These are phyloP conservation scores for Miniopterus natalensis DNA, from an alignment of 2,113 vertebrate species.

Conservation along the genomic window DNA sequence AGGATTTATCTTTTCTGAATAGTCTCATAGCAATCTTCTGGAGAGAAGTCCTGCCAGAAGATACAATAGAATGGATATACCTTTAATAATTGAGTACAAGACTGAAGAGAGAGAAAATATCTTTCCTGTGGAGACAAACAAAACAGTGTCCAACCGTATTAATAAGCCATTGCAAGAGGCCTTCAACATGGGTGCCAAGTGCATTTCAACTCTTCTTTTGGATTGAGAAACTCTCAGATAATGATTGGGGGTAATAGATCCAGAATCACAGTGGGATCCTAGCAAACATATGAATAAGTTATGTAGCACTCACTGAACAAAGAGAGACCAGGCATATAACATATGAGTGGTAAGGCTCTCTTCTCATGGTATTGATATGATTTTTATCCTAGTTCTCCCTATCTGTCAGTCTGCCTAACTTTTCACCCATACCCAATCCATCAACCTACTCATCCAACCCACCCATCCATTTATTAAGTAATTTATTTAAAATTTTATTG, in stretches of 20 bases:
- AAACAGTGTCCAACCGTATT: not conserved
- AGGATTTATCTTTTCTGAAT: conserved; percentile 51
- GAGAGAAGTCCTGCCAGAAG: not conserved
- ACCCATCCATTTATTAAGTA: not conserved
- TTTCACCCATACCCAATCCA: not conserved
- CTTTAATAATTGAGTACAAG: not conserved
- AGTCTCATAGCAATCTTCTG: not conserved
- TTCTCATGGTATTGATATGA: not conserved
- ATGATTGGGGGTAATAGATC: not conserved
- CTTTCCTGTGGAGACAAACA: not conserved
- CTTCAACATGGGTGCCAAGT: not conserved
- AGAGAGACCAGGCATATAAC: not conserved
- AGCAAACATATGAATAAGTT: not conserved
- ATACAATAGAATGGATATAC: not conserved
- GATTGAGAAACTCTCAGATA: not conserved
- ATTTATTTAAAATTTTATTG: not conserved
- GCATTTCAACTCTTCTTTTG: not conserved
- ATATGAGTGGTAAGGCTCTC: not conserved
- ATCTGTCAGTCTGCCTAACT: not conserved
- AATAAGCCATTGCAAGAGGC: not conserved
- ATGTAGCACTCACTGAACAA: not conserved
- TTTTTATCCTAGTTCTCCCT: not conserved
- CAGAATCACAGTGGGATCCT: not conserved
- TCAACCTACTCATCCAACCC: not conserved
- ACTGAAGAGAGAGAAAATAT: not conserved